Evolutionary conservation across 2,797 vertebrate genomes (phyloP).

Genomic region (Kryptopterus vitreolus): DNA sequence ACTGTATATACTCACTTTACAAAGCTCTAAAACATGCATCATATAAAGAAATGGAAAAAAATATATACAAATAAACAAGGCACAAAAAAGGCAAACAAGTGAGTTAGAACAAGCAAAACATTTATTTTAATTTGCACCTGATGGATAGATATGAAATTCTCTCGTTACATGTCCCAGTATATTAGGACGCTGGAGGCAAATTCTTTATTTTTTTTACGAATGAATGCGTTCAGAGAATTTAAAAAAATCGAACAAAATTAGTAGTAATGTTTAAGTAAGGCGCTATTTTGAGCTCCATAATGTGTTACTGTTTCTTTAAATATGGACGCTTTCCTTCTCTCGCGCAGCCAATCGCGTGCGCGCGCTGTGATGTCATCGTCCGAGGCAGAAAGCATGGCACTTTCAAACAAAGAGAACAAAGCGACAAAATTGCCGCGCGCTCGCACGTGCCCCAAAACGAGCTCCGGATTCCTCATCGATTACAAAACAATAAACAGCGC

Average conservation of each 20-base stretch:
- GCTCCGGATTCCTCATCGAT: not conserved
- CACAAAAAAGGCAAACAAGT: no score
- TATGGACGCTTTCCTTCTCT: slow-evolving; percentile 54
- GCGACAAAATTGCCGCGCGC: slow-evolving; percentile 64
- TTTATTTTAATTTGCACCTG: no score
- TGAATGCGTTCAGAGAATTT: no score
- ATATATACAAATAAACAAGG: not conserved
- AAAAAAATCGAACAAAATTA: no score
- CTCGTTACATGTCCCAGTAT: no score
- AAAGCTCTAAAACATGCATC: no score
- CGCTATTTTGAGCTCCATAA: not conserved
- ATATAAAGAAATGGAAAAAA: no score
- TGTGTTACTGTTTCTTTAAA: slow-evolving; percentile 76
- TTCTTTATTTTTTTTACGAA: no score
- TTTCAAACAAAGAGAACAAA: slow-evolving; percentile 99
- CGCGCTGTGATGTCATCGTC: slow-evolving; percentile 88
- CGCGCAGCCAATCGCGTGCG: slow-evolving; percentile 79
- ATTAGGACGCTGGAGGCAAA: no score
- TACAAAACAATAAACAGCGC: no score
- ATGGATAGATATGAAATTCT: no score
- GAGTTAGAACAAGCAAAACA: no score
- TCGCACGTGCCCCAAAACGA: slow-evolving; percentile 35
- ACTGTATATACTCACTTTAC: not conserved
- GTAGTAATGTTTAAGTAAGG: not conserved
- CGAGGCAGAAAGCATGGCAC: slow-evolving; percentile 88